Evolutionary conservation across 2,113 vertebrate species (phyloP).

Genomic region (Corythornis vintsioides): DNA sequence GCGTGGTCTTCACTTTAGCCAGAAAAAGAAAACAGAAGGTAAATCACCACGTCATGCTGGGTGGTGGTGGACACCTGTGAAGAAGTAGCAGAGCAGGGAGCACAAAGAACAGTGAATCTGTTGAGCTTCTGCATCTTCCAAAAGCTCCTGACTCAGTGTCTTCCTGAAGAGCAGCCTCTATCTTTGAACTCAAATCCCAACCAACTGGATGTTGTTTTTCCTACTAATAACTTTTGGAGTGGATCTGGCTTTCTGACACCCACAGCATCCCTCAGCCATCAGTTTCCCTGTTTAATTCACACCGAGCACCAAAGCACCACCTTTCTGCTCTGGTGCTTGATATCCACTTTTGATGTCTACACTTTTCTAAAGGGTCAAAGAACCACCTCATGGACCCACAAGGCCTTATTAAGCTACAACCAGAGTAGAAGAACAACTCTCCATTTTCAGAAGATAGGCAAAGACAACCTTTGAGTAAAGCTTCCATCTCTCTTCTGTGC

Average conservation of each 20-base stretch:
- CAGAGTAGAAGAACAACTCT: not conserved
- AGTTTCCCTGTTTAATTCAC: not conserved
- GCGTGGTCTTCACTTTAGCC: not conserved
- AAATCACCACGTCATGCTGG: rapidly evolving
- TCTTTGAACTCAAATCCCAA: not conserved
- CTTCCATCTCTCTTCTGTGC: not conserved
- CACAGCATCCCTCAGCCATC: not conserved
- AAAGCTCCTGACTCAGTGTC: not conserved
- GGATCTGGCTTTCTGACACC: not conserved
- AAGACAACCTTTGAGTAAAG: not conserved
- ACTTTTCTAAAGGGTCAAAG: not conserved
- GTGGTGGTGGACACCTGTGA: not conserved
- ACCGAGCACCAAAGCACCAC: not conserved
- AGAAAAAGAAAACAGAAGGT: not conserved
- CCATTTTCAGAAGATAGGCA: not conserved
- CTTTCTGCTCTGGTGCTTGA: not conserved
- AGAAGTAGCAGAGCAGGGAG: not conserved
- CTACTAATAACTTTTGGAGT: not conserved
- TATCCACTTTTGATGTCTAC: not conserved
- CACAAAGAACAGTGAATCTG: not conserved
- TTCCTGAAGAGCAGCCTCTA: not conserved
- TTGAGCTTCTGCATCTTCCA: not conserved
- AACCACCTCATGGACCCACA: not conserved
- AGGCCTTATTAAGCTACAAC: not conserved
- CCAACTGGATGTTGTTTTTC: not conserved